Percentiles rank a stretch among this genome's conserved stretches.
Evolutionary conservation across 2,113 vertebrate species (phyloP).

Genomic region (Micronycteris hirsuta): DNA sequence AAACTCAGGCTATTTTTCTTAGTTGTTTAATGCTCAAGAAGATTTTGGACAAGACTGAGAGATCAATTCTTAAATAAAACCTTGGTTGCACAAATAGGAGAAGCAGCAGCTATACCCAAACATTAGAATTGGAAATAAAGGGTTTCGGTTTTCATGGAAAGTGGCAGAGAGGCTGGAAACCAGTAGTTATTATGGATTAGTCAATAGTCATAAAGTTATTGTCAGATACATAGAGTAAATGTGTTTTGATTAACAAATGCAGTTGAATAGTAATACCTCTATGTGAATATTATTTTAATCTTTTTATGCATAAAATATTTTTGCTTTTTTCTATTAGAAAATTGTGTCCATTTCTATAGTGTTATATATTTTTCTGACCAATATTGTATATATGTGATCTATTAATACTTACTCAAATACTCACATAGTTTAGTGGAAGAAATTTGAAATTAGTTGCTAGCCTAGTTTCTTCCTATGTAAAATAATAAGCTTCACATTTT

Average conservation of each 20-base stretch:
- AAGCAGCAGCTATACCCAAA: neutral
- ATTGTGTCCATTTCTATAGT: neutral
- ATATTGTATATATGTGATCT: neutral
- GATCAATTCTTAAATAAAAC: conserved; percentile 5
- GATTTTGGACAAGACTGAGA: neutral
- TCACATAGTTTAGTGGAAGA: neutral
- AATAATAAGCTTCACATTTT: neutral
- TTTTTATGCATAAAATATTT: neutral
- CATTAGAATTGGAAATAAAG: neutral
- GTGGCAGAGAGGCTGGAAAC: neutral
- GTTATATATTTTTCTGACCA: neutral
- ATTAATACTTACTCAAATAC: neutral
- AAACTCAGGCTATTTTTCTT: neutral
- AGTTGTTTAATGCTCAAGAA: neutral
- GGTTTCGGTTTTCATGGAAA: neutral
- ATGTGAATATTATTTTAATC: neutral
- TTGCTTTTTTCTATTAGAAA: conserved; percentile 21
- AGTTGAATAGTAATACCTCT: neutral
- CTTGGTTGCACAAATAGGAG: neutral
- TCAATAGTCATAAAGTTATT: neutral
- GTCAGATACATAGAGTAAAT: neutral
- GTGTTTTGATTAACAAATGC: neutral
- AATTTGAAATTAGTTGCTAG: neutral
- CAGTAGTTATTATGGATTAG: neutral
- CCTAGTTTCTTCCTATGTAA: neutral